Base-by-base conservation (phyloP, 2,797 vertebrate genomes). In the Bovichtus diacanthus region DNA sequence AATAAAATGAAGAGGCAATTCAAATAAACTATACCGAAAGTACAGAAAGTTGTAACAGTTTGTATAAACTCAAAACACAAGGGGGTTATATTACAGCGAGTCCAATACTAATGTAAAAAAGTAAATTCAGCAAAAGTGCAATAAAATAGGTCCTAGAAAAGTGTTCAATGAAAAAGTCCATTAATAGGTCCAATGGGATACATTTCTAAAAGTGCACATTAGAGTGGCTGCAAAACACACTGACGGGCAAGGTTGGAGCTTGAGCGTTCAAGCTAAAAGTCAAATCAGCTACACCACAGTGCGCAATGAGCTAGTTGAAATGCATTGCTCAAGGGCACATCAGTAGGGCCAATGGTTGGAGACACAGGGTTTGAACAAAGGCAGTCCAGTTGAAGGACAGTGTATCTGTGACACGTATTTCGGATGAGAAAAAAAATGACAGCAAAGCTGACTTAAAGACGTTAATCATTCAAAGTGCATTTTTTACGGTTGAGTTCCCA, bases 401-500 rank as follows among this genome's bases (percentile, higher is more conserved):
- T 59, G 44, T 62, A 54, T 49, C 27, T 1, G 3, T 55, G 34
- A 60, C 23, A 11, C 25, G 41, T 16, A 36, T 31, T 67, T 34
- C 31, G 7, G 4, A 64, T 21, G 18, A 44, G 15, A 29, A 27
- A 23, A 50, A 10, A n/a, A n/a, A n/a, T 38, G 44, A 50, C 34
- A 29, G 18, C 10, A 55, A 71, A 34, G 5, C 34, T 25, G 56
- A 49, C 43, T 63, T 27, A 23, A 27, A 63, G 21, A 49, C 5
- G 19, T 63, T 61, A 36, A 31, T 63, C 15, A 47, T 13, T 65
- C 23, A 71, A 36, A 46, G 19, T n/a, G 49, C 44, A 29, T 49
- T 65, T 58, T 65, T 59, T 75, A 13, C 13, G 2, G 38, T 51
- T 59, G 25, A 39, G 56, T 74, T 81, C 59, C 27, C 72, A 66